Conservation (phyloP, 1,140 invertebrate species). For the Leguminivora glycinivorella region DNA sequence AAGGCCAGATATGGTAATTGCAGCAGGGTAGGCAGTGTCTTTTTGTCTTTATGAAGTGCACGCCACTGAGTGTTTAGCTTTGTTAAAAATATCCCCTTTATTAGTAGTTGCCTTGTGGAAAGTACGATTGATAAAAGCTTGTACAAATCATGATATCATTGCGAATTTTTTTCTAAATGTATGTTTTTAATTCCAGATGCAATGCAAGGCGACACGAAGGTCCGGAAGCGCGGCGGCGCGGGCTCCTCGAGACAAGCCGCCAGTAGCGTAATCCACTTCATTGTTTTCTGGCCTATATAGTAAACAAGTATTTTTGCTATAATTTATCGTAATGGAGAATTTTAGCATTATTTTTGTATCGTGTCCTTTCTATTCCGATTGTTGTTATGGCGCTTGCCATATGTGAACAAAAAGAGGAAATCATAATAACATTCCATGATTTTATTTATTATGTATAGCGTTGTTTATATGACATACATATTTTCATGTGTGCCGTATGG, state of each 20-base stretch:
- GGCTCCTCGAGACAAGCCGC: background rate
- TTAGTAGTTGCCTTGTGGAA: no score
- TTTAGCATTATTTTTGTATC: slow-evolving; percentile 70
- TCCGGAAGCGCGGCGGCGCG: background rate
- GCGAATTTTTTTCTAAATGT: no score
- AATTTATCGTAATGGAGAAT: slow-evolving; percentile 70
- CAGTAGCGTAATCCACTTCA: slow-evolving; percentile 2
- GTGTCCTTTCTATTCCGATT: slow-evolving; percentile 56
- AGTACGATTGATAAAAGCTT: no score
- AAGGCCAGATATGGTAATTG: no score
- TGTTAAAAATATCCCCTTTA: no score
- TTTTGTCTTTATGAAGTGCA: no score
- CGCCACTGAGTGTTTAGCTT: no score
- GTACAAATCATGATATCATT: no score
- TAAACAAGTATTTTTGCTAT: slow-evolving; percentile 77
- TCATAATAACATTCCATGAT: slow-evolving; percentile 77
- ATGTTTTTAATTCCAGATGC: background rate
- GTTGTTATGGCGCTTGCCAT: slow-evolving; percentile 41
- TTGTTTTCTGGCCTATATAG: slow-evolving; percentile 56
- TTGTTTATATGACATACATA: slow-evolving; percentile 70
- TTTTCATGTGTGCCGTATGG: slow-evolving; percentile 72
- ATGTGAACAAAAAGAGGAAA: slow-evolving; percentile 52
- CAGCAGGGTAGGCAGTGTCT: no score
- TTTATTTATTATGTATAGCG: slow-evolving; percentile 78
- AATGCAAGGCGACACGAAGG: background rate